A percentile compares a stretch with the other conserved stretches of the same genome.
Evolutionary conservation across 2,113 vertebrate species (phyloP).

Genomic region (Saimiri boliviensis): DNA sequence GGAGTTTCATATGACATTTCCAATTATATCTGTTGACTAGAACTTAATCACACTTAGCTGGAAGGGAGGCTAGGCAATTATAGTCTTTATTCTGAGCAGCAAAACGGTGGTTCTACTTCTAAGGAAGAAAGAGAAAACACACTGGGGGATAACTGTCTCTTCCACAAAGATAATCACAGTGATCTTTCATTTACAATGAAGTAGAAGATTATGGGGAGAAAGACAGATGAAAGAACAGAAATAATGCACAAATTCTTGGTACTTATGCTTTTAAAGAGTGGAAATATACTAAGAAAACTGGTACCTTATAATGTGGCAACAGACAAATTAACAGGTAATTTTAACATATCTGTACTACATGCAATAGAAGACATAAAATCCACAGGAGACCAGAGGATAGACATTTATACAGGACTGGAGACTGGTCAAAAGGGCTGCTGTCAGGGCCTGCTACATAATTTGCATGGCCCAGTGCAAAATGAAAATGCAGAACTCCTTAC

Average conservation of each 20-base stretch:
- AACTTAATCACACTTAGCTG: not conserved
- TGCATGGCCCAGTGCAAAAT: not conserved
- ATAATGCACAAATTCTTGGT: not conserved
- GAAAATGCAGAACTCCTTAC: not conserved
- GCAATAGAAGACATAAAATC: not conserved
- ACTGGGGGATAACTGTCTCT: not conserved
- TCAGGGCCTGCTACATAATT: not conserved
- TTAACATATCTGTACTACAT: not conserved
- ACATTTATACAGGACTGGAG: not conserved
- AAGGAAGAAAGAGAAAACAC: not conserved
- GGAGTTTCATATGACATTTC: constrained; percentile 5
- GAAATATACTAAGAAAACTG: not conserved
- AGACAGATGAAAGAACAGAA: not conserved
- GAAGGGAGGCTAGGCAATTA: not conserved
- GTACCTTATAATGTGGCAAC: not conserved
- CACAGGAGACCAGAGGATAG: not conserved
- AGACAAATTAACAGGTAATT: not conserved
- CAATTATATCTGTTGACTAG: not conserved
- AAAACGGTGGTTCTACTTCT: constrained; percentile 1
- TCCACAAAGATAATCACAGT: constrained; percentile 12
- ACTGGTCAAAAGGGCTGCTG: not conserved
- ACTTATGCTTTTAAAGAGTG: not conserved
- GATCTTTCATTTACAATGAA: not conserved
- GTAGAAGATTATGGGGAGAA: not conserved
- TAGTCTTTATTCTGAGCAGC: not conserved